Evolutionary conservation across 2,113 vertebrate species (phyloP), one percentile per base, ranked within the genome.

Genomic region (Erinaceus europaeus): DNA sequence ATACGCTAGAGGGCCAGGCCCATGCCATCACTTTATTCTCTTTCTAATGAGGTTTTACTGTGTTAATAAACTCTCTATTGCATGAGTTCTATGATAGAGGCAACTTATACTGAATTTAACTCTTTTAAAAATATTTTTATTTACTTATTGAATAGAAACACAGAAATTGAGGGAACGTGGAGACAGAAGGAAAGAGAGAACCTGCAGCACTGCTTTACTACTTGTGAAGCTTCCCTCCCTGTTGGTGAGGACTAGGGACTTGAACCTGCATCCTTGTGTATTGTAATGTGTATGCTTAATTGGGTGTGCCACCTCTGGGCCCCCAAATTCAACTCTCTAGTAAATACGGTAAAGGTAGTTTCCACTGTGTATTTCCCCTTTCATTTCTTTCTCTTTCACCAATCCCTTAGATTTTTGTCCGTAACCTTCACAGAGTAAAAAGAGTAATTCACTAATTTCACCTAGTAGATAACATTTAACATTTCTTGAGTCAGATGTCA

Each of bases 361-460:
- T 81, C 59, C 36, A 55, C 5, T 55, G 38, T 32, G 11, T 34
- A 11, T 62, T 53, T 53, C 65, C 29, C 48, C 18, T 64, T 40
- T 68, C 3, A 1, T 21, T 46, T 0, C 20, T 48, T 40, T 9
- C 14, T 50, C 38, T 18, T 57, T 23, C 73, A 48, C 59, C 20
- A 69, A 23, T 23, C 14, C 36, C 6, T 69, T 77, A 72, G 44
- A 69, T 55, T 83, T 57, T 21, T 57, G n/a, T 27, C 34, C 11
- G 40, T 74, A 55, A 81, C 78, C 52, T 91, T 46, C 59, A 72
- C 62, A 59, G 42, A 81, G 18, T 74, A 67, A 65, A 29, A 89
- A 89, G 74, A 34, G 8, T 40, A 48, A 32, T 11, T 42, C 20
- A 17, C 0, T 18, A 55, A 29, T 48, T 55, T 34, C 53, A 34